Conservation (phyloP, 1,140 invertebrate species). For the Leptinotarsa lineolata region DNA sequence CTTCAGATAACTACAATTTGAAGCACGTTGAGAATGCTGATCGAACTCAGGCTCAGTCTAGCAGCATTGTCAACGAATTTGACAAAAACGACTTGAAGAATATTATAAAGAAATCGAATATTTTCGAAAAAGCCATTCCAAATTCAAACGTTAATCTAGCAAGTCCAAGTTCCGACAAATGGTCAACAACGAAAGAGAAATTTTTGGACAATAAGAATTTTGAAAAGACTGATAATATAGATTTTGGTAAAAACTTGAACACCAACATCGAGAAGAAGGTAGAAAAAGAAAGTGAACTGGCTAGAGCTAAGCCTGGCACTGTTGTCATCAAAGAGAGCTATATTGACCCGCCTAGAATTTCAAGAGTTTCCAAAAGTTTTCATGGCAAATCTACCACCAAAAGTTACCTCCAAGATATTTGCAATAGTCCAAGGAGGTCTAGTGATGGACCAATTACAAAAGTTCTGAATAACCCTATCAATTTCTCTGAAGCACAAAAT, state of each 20-base stretch:
- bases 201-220: slow-evolving; percentile 44
- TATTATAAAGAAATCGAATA: slow-evolving; percentile 38
- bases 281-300: slow-evolving; percentile 34
- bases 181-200: slow-evolving; percentile 50
- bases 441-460: slow-evolving; percentile 44
- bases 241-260: slow-evolving; percentile 39
- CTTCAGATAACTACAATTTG: slow-evolving; percentile 20
- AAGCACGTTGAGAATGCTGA: slow-evolving; percentile 41
- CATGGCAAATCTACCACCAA: slow-evolving; percentile 53
- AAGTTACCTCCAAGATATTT: slow-evolving; percentile 39
- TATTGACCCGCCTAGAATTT: slow-evolving; percentile 58
- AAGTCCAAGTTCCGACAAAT: slow-evolving; percentile 44
- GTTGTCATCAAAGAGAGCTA: slow-evolving; percentile 58
- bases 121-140: slow-evolving; percentile 39
- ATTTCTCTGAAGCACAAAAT: slow-evolving; percentile 3
- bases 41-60: slow-evolving; percentile 32
- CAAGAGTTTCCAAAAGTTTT: slow-evolving; percentile 57
- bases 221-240: slow-evolving; percentile 39
- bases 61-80: slow-evolving; percentile 33
- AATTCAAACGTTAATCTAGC: slow-evolving; percentile 36
- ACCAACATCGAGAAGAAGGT: slow-evolving; percentile 35
- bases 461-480: not conserved
- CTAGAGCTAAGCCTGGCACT: slow-evolving; percentile 50
- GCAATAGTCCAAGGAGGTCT: slow-evolving; percentile 44
- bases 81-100: slow-evolving; percentile 36